Evolutionary conservation across 2,888 invertebrate genomes (phyloP).

Genomic region (Mechanitis messenoides): DNA sequence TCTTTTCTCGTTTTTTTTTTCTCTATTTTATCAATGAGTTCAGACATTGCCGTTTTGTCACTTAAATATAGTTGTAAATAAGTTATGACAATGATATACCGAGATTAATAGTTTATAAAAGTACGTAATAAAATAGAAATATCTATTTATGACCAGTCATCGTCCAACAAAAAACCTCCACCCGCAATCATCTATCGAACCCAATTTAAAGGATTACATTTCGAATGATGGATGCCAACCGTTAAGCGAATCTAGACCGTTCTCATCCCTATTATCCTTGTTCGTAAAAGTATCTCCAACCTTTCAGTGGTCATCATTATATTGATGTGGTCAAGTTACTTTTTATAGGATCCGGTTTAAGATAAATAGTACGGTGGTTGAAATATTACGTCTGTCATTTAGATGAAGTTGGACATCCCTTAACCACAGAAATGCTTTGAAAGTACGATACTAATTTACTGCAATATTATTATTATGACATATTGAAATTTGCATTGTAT

Average conservation of each 20-base stretch:
- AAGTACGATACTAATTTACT: not conserved
- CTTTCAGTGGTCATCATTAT: conserved; percentile 48
- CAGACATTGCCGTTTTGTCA: too few species aligned
- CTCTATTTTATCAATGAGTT: too few species aligned
- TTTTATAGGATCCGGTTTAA: conserved; percentile 41
- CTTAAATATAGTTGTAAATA: too few species aligned
- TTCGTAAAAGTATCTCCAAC: conserved; percentile 44
- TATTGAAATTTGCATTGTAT: too few species aligned
- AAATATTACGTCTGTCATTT: conserved; percentile 12
- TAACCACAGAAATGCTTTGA: not conserved
- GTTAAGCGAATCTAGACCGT: conserved; percentile 37
- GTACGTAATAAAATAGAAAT: not conserved
- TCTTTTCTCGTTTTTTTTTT: too few species aligned
- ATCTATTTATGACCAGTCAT: conserved; percentile 1
- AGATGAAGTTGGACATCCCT: not conserved
- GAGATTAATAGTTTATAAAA: too few species aligned
- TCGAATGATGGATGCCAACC: conserved; percentile 37
- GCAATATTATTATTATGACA: too few species aligned
- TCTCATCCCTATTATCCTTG: conserved; percentile 35
- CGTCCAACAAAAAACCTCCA: conserved; percentile 14
- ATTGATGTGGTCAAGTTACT: conserved; percentile 47
- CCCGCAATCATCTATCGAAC: conserved; percentile 31
- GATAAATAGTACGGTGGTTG: conserved; percentile 18
- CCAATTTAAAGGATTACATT: conserved; percentile 32
- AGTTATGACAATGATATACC: too few species aligned